phyloP scores from a whole-genome alignment of 2,888 invertebrate species.

The Tetheella fluctuosa region DNA sequence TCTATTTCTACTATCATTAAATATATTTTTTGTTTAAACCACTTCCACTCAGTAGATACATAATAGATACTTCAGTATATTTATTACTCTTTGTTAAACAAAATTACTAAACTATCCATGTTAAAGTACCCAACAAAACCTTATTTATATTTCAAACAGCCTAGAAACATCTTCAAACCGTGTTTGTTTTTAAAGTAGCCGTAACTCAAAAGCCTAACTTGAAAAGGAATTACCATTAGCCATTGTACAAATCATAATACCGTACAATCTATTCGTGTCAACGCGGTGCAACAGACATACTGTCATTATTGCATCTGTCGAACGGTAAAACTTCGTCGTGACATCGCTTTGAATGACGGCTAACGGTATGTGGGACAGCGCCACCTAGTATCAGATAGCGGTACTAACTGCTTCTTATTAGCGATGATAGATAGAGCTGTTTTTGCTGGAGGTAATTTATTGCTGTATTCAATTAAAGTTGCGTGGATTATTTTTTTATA shows the following conservation, averaged over 20 bases:
- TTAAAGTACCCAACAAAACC: not conserved
- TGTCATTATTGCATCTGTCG: slow-evolving; percentile 61
- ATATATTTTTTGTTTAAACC: not conserved
- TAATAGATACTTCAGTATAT: not conserved
- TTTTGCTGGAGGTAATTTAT: slow-evolving; percentile 34
- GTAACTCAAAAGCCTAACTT: slow-evolving; percentile 6
- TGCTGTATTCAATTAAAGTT: slow-evolving; percentile 25
- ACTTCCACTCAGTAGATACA: not conserved
- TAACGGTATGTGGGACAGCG: slow-evolving; percentile 60
- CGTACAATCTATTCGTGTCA: slow-evolving; percentile 61
- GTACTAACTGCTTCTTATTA: slow-evolving; percentile 62
- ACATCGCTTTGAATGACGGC: slow-evolving; percentile 50
- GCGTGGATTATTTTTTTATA: not conserved
- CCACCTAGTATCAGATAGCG: slow-evolving; percentile 77
- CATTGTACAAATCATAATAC: slow-evolving; percentile 54
- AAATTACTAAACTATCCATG: not conserved
- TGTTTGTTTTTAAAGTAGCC: slow-evolving; percentile 8
- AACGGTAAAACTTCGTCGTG: slow-evolving; percentile 48
- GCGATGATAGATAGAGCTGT: slow-evolving; percentile 58
- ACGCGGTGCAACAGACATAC: slow-evolving; percentile 49
- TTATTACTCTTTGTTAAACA: not conserved
- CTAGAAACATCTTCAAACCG: slow-evolving; percentile 4
- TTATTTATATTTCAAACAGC: not conserved
- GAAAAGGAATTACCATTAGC: not conserved
- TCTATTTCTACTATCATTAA: no score